Percentiles rank a stretch among this genome's conserved stretches.
Evolutionary conservation across 2,113 vertebrate genomes (phyloP).

Genomic region (Vulpes vulpes): DNA sequence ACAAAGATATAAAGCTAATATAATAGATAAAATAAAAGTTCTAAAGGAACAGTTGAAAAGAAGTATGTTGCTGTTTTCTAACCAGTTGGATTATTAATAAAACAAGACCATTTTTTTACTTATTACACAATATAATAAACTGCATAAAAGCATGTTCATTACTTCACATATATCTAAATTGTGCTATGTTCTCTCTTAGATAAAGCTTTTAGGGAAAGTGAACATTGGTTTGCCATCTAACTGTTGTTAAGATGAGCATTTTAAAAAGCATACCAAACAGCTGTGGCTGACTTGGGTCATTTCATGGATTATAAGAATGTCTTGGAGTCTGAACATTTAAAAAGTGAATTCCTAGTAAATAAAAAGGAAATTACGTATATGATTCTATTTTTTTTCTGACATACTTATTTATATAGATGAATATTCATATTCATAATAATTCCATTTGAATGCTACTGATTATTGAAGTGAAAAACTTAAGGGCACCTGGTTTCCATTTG

Average conservation of each 20-base stretch:
- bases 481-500: neutral
- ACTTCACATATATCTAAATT: neutral
- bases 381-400: slow-evolving; percentile 24
- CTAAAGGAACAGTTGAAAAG: neutral
- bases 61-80: slow-evolving; percentile 21
- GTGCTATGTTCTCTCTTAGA: neutral
- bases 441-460: neutral
- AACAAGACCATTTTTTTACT: neutral
- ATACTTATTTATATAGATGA: neutral
- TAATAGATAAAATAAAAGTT: neutral
- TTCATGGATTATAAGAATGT: slow-evolving; percentile 25
- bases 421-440: slow-evolving; percentile 49
- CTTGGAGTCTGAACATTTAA: neutral
- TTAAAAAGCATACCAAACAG: slow-evolving; percentile 36
- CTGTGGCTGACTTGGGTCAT: neutral
- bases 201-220: neutral
- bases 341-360: slow-evolving; percentile 48
- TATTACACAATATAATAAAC: neutral
- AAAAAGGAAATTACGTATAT: neutral
- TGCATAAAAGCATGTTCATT: neutral
- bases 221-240: slow-evolving; percentile 28
- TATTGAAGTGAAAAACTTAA: slow-evolving; percentile 43
- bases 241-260: neutral
- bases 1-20: neutral
- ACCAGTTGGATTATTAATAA: neutral